These are phyloP conservation scores for Rotaria magnacalcarata DNA, from an alignment of 2,888 invertebrate genomes.

Conservation along the genomic window DNA sequence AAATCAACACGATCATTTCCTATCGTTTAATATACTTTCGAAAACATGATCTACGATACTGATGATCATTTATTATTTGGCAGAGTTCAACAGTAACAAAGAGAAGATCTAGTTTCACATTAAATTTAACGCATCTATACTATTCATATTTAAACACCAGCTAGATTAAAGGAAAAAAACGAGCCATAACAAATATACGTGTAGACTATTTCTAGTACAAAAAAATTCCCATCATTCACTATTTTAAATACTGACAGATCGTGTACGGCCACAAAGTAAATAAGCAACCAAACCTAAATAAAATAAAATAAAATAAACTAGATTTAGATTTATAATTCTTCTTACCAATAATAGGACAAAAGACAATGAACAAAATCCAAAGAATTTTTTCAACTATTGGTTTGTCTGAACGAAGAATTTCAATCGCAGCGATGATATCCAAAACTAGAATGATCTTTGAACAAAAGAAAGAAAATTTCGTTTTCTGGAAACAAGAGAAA, in stretches of 20 bases:
- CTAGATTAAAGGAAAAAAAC: neutral
- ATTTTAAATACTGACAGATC: neutral
- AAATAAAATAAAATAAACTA: neutral
- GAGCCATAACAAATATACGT: neutral
- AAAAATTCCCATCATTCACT: neutral
- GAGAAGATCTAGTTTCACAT: too few relatives aligned
- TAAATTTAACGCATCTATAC: too few relatives aligned
- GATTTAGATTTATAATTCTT: neutral
- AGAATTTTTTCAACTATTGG: conserved; percentile 23
- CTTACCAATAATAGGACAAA: conserved; percentile 18
- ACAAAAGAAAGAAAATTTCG: neutral
- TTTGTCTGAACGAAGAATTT: conserved; percentile 29
- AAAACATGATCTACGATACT: too few relatives aligned
- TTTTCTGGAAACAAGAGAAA: neutral
- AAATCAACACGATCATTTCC: too few relatives aligned
- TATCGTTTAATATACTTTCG: too few relatives aligned
- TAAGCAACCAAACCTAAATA: conserved; percentile 9
- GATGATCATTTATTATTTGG: too few relatives aligned
- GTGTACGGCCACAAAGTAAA: conserved; percentile 26
- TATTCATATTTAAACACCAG: neutral
- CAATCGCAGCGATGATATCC: conserved; percentile 14
- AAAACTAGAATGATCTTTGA: neutral
- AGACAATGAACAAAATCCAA: conserved; percentile 5
- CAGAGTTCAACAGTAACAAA: too few relatives aligned
- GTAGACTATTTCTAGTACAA: neutral